Evolutionary conservation across 1,140 invertebrate genomes (phyloP).

Genomic region (Drosophila bocqueti): DNA sequence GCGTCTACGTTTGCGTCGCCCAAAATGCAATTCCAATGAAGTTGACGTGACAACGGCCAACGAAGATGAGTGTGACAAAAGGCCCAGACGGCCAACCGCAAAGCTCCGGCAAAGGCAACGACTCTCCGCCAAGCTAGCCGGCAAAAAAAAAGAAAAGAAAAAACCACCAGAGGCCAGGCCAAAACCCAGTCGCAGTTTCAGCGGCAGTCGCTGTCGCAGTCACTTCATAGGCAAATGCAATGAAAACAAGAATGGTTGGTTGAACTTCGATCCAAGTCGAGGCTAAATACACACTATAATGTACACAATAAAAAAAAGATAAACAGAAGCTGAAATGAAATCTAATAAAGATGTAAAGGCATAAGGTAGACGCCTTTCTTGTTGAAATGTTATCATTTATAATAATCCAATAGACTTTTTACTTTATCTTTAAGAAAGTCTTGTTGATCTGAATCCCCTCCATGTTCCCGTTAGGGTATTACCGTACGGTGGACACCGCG

Average conservation of each 20-base stretch:
- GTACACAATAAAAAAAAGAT: no score
- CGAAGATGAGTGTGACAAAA: slow-evolving; percentile 81
- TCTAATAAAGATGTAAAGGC: not conserved
- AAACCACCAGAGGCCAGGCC: slow-evolving; percentile 20
- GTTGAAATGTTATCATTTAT: no score
- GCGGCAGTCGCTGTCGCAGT: slow-evolving; percentile 16
- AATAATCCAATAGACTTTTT: no score
- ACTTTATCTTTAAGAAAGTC: no score
- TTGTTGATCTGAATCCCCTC: not conserved
- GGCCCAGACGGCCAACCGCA: slow-evolving; percentile 66
- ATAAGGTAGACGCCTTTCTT: no score
- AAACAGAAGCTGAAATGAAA: not conserved
- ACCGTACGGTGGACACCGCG: slow-evolving; percentile 22
- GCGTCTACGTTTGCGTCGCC: slow-evolving; percentile 24
- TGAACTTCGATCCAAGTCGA: not conserved
- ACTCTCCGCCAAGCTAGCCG: not conserved
- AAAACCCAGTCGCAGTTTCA: slow-evolving; percentile 22
- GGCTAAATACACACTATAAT: slow-evolving; percentile 4
- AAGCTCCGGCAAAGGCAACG: slow-evolving; percentile 36
- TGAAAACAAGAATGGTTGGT: slow-evolving; percentile 44
- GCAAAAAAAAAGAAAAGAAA: not conserved
- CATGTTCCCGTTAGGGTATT: slow-evolving; percentile 15
- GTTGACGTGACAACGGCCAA: slow-evolving; percentile 72
- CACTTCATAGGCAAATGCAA: slow-evolving; percentile 46
- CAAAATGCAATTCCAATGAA: slow-evolving; percentile 77